A percentile compares a stretch with the other conserved stretches of the same genome.
These are phyloP conservation scores for Scartelaos histophorus DNA, from an alignment of 2,113 vertebrate species.

Conservation along the genomic window DNA sequence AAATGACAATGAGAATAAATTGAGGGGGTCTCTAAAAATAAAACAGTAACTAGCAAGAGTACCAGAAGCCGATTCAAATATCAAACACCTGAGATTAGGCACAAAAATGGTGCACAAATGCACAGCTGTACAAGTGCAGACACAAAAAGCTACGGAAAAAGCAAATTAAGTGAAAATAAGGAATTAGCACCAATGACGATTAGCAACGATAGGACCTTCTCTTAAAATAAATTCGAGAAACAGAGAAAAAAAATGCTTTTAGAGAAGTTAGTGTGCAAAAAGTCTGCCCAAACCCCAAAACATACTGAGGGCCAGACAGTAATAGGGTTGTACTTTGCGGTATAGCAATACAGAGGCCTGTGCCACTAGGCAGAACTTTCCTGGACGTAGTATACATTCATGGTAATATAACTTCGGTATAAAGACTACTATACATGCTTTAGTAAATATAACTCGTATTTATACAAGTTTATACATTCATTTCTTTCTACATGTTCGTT, in stretches of 20 bases:
- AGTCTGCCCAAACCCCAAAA: conserved; percentile 14
- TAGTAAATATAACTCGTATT: conserved; percentile 9
- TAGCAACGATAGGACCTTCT: conserved; percentile 7
- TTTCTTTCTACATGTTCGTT: conserved; percentile 30
- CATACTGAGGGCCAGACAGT: conserved; percentile 1
- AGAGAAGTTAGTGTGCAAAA: conserved; percentile 50
- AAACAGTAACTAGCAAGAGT: neutral
- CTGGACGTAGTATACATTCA: conserved; percentile 13
- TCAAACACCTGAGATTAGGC: conserved; percentile 35
- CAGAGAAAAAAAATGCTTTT: neutral
- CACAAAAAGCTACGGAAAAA: conserved; percentile 12
- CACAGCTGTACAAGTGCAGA: conserved; percentile 32
- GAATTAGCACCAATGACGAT: conserved; percentile 24
- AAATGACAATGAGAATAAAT: conserved; percentile 72
- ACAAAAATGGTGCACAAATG: conserved; percentile 21
- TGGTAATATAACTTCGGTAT: conserved; percentile 9
- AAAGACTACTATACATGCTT: conserved; percentile 17
- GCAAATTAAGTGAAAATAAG: conserved; percentile 21
- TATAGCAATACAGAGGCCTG: neutral
- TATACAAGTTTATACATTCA: conserved; percentile 60
- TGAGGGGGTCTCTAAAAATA: conserved; percentile 6
- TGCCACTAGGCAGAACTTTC: neutral
- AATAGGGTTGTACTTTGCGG: too few relatives aligned
- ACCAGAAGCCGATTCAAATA: neutral
- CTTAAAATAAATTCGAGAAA: conserved; percentile 11